Conservation (phyloP, 2,113 vertebrate species). For the Eulacestoma nigropectus region DNA sequence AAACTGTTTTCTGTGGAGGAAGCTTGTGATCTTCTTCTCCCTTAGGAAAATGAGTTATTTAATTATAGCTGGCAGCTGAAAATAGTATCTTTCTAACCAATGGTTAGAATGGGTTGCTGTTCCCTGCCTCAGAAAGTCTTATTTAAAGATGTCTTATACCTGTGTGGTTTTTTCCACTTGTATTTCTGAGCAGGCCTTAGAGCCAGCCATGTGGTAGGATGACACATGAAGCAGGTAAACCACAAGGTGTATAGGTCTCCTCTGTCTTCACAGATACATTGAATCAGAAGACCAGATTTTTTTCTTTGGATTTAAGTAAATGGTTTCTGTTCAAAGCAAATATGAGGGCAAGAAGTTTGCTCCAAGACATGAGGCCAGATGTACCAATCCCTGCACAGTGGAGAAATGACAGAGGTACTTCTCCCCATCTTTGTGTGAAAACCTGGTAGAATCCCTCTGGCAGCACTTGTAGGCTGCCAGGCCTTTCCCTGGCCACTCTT, state of each 20-base stretch:
- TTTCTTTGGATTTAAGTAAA: background rate
- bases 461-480: background rate
- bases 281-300: background rate
- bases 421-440: background rate
- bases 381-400: background rate
- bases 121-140: background rate
- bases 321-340: background rate
- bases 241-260: background rate
- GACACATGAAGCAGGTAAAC: background rate
- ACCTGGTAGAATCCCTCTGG: background rate
- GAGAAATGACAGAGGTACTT: background rate
- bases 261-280: background rate
- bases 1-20: slow-evolving; percentile 11
- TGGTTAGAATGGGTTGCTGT: background rate
- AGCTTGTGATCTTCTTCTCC: slow-evolving; percentile 40
- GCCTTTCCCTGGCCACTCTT: background rate
- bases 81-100: slow-evolving; percentile 30
- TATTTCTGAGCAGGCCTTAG: background rate
- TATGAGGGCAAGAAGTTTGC: background rate
- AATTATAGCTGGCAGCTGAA: slow-evolving; percentile 45
- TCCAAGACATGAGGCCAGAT: background rate
- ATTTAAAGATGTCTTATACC: background rate
- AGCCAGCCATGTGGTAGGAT: background rate
- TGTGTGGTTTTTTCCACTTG: background rate
- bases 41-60: slow-evolving; percentile 25